phyloP scores from a whole-genome alignment of 2,888 invertebrate species.

The Sclerodermus sp. region DNA sequence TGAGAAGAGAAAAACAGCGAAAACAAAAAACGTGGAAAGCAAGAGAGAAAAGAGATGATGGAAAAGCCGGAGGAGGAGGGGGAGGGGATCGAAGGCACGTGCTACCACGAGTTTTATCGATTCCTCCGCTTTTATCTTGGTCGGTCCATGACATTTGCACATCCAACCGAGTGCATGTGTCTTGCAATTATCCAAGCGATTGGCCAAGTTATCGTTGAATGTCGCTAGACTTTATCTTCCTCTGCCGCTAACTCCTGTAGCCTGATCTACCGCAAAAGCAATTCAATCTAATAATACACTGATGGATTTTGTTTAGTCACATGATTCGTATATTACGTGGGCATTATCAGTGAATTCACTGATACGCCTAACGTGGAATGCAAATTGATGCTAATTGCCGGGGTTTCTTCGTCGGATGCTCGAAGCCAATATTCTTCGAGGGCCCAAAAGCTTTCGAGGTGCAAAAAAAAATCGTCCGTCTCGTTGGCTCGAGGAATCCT shows the following conservation, averaged over 20 bases:
- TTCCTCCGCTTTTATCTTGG: constrained; percentile 3
- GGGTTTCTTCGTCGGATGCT: too few species aligned
- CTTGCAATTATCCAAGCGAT: constrained; percentile 8
- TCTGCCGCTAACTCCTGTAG: background rate
- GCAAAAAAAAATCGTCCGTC: too few species aligned
- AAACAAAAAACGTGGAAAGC: too few species aligned
- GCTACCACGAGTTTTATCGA: background rate
- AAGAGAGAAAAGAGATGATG: too few species aligned
- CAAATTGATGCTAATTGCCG: too few species aligned
- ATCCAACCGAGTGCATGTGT: constrained; percentile 4
- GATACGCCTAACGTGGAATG: too few species aligned
- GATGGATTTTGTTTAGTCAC: constrained; percentile 3
- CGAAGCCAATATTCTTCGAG: too few species aligned
- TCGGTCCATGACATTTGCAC: constrained; percentile 2
- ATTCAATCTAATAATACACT: constrained; percentile 14
- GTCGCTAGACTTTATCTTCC: constrained; percentile 6
- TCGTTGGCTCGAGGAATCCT: too few species aligned
- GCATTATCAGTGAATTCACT: too few species aligned
- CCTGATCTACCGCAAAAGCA: constrained; percentile 10
- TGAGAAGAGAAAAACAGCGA: too few species aligned
- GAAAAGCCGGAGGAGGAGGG: background rate
- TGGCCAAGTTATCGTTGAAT: constrained; percentile 7
- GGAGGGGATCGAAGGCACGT: background rate
- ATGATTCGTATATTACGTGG: constrained; percentile 10
- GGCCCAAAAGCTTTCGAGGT: too few species aligned